Base-by-base conservation (phyloP, 2,888 invertebrate genomes). In the Nemotelus pantherinus region DNA sequence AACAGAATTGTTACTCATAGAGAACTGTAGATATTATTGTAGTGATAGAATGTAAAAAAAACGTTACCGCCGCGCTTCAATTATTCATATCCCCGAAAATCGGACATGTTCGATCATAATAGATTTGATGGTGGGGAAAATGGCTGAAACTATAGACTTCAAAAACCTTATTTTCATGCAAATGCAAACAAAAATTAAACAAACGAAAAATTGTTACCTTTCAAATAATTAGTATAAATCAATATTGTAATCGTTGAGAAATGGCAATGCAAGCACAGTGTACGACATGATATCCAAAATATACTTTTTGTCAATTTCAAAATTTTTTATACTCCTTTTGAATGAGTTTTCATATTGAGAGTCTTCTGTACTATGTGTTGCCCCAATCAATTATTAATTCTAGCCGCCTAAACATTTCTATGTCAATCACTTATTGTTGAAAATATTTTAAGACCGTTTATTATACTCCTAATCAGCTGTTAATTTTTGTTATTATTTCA, bases 21-120 rank as follows among this genome's bases (percentile, higher is more conserved):
- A 43, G 43, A 43, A 63, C 63, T 63, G 63, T 63, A 63, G 63
- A 63, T 63, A 63, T 63, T 63, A 43, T 3, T 43, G 39, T 63
- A 63, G 63, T 43, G 63, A 43, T 63, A 63, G 41, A 43, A 3
- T 43, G 41, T 63, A 63, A 63, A 63, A 43, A 25, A 6, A 63
- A 63, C 6, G 63, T 63, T 63, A 63, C 63, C 63, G 63, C 63
- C 43, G 63, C 63, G 44, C 4, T 43, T 63, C 43, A 63, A 7
- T 5, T 43, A 63, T 43, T 43, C 6, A 6, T 43, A 43, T 63
- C 43, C 63, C 44, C 63, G 25, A 58, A 50, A 50, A 9, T 50
- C 50, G 50, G 9, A 50, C 9, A 9, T 1, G 50, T 50, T 50
- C 5, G 9, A 50, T 9, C 5, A 50, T 50, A 7, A 50, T 50